Base-by-base conservation (phyloP, 2,113 vertebrate species). In the Poeciliopsis retropinna region DNA sequence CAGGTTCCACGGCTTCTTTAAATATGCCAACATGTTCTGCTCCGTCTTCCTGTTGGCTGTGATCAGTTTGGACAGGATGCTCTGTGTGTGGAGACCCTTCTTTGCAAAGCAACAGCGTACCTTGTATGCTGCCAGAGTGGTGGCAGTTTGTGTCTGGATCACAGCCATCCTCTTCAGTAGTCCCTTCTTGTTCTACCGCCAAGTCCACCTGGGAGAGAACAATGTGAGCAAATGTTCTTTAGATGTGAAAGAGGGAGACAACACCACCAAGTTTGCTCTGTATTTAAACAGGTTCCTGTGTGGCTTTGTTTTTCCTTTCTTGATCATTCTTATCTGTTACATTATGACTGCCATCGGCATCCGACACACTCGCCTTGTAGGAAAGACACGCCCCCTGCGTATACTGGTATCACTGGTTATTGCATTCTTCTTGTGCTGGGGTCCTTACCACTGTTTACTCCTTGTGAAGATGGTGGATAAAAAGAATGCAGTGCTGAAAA, bases 361-460 rank as follows among this genome's bases (percentile, higher is more conserved):
- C 75, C 70, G 86, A 3, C 87, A 90, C 28, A 92, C 90, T 1
- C 90, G 88, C 0, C 69, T 93, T 0, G 29, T 76, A 0, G 69
- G 80, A 2, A 93, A 94, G n/a, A 73, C 88, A 4, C 92, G 92
- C 10, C 85, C 94, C 0, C 83, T 95, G 0, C 91, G 91, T 11
- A 90, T 95, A 44, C 64, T 95, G 0, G 86, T 84, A 0, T 60
- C 79, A 0, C 37, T 95, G 4, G 94, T 95, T 4, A 63, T 81
- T 0, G 92, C 95, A 0, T 95, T 95, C 84, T 95, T 95, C 82
- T 15, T 95, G 34, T 95, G 94, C 80, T 95, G 95, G 95, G 93
- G 86, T 0, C 94, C 95, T 3, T 95, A 95, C 83, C 94, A 95
- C 87, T 89, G 82, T 78, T 84, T 95, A 64, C 88, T 92, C 31